Conservation (phyloP, 2,797 vertebrate species). For the Enteromius trimaculatus region DNA sequence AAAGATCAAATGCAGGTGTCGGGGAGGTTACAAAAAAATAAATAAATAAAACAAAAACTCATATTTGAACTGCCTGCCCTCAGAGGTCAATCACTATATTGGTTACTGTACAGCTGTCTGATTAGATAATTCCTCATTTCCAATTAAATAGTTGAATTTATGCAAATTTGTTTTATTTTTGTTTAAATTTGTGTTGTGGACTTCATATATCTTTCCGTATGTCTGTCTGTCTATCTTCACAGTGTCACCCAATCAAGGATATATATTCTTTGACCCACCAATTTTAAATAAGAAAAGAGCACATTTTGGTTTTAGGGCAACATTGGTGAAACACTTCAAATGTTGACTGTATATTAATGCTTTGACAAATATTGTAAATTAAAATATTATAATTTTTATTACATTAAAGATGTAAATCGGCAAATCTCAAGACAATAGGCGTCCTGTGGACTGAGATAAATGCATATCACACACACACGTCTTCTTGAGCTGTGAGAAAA, state of each 20-base stretch:
- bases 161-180: neutral
- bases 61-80: neutral
- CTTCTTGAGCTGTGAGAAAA: neutral
- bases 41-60: neutral
- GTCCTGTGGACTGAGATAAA: too few relatives aligned
- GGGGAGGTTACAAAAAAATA: neutral
- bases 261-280: neutral
- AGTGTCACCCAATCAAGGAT: neutral
- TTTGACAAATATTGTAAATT: neutral
- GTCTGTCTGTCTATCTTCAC: too few relatives aligned
- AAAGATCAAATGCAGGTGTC: neutral
- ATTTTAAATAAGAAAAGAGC: neutral
- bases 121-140: neutral
- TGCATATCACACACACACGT: too few relatives aligned
- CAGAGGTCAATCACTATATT: neutral
- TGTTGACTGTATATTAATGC: too few relatives aligned
- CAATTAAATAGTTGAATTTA: neutral
- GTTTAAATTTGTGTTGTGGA: neutral
- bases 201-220: neutral
- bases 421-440: neutral
- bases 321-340: too few relatives aligned
- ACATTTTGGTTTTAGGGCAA: too few relatives aligned
- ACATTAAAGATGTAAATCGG: neutral
- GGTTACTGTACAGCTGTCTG: neutral
- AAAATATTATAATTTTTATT: neutral